Conservation (phyloP, 2,888 invertebrate genomes). For the Adineta ricciae region DNA sequence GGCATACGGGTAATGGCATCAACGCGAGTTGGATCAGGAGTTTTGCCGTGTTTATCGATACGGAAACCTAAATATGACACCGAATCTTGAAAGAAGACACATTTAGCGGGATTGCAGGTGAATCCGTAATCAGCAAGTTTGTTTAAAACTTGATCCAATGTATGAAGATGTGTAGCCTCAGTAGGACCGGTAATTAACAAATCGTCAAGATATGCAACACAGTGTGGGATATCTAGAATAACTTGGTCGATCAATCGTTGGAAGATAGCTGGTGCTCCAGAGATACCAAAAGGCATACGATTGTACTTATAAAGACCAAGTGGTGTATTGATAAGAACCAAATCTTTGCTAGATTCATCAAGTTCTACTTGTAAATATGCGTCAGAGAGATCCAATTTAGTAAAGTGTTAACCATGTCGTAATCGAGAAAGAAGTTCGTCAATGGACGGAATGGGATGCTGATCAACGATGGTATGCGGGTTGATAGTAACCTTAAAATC, state of each 20-base stretch:
- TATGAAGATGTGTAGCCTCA: slow-evolving; percentile 35
- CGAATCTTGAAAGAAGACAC: slow-evolving; percentile 18
- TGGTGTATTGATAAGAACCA: slow-evolving; percentile 37
- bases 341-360: slow-evolving; percentile 35
- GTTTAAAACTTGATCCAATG: not conserved
- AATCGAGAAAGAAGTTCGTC: slow-evolving; percentile 35
- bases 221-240: slow-evolving; percentile 36
- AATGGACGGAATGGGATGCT: slow-evolving; percentile 35
- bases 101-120: not conserved
- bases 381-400: slow-evolving; percentile 38
- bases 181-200: slow-evolving; percentile 29
- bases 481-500: no score
- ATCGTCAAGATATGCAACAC: slow-evolving; percentile 36
- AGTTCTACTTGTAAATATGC: slow-evolving; percentile 37
- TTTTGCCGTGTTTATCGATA: slow-evolving; percentile 36
- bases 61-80: slow-evolving; percentile 38
- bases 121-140: not conserved
- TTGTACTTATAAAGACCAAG: slow-evolving; percentile 37
- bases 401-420: slow-evolving; percentile 35
- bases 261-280: slow-evolving; percentile 37
- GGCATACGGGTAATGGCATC: slow-evolving; percentile 38
- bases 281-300: slow-evolving; percentile 37
- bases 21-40: slow-evolving; percentile 37
- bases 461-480: slow-evolving; percentile 20
- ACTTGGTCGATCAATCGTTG: slow-evolving; percentile 38